Evolutionary conservation across 2,888 invertebrate genomes (phyloP).

Genomic region (Zaprionus bogoriensis): DNA sequence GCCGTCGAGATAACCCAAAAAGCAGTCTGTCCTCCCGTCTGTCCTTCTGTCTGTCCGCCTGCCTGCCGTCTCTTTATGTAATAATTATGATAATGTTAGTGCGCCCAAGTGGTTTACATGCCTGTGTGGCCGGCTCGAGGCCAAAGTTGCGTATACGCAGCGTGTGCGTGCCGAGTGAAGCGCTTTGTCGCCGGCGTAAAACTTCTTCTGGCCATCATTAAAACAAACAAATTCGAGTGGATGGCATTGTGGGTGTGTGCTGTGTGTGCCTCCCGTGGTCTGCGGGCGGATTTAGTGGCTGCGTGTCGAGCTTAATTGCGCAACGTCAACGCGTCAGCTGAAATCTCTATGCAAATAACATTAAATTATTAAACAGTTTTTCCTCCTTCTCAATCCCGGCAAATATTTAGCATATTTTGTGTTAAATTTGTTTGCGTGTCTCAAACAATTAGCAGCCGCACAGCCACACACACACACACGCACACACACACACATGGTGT

Average conservation of each 20-base stretch:
- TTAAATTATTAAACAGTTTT: constrained; percentile 73
- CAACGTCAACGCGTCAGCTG: constrained; percentile 61
- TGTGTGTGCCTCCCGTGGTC: too few relatives aligned
- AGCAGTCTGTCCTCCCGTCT: constrained; percentile 31
- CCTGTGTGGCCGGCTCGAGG: constrained; percentile 28
- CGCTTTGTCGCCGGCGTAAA: constrained; percentile 49
- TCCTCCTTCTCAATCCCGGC: constrained; percentile 41
- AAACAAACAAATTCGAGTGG: constrained; percentile 58
- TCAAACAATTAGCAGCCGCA: constrained; percentile 72
- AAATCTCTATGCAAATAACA: constrained; percentile 70
- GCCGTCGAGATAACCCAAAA: constrained; percentile 54
- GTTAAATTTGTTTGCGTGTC: constrained; percentile 76
- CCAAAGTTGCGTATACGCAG: constrained; percentile 60
- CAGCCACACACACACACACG: constrained; percentile 25
- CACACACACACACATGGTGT: constrained; percentile 12
- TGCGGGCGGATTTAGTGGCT: constrained; percentile 41
- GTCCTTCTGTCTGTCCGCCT: background rate
- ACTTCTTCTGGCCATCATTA: constrained; percentile 36
- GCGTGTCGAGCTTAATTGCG: constrained; percentile 68
- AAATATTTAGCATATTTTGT: constrained; percentile 69
- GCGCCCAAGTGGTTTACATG: constrained; percentile 68
- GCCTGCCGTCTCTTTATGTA: constrained; percentile 35
- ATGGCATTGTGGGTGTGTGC: too few relatives aligned
- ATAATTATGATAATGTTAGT: constrained; percentile 77
- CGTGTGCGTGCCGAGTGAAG: constrained; percentile 36